Base-by-base conservation (phyloP, 2,888 invertebrate species). In the Sinotaia quadrata region DNA sequence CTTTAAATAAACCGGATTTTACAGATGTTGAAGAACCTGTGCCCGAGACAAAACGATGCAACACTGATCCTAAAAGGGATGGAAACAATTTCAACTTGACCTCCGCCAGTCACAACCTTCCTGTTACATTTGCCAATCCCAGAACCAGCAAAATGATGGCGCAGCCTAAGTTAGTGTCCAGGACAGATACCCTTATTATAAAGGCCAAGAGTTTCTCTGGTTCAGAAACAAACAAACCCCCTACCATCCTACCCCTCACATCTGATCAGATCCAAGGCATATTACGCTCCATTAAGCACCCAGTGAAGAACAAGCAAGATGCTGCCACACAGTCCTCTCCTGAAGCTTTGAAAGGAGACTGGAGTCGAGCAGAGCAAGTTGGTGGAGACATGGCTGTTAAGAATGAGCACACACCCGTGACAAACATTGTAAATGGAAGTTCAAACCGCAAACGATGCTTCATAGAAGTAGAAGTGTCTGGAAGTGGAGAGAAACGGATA, bases 261-360 rank as follows among this genome's bases (percentile, higher is more conserved):
- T 70, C 76, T 37, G 78, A 81, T 54, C 83, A 82, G 71, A 81
- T 83, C 41, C 77, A 81, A 60, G 81, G 78, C 41, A 82, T 83
- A 18, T 73, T 83, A 4, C 71, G 78, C 52, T 82, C 83, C 7
- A 68, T 82, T 27, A 82, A 83, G 61, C 78, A 78, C n/a, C 81
- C 82, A 12, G 79, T 81, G 21, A 63, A 71, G 15, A 71, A 75
- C 7, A 74, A 77, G 7, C 72, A 60, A 51, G 76, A 78, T 61
- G 76, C 76, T 7, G 70, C 76, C 5, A 76, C 76, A 12, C 76
- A 79, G 61, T 75, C 70, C 10, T 73, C 76, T 7, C 72, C 72
- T 1, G 49, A 69, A 4, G 66, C 68, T 8, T 18, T 36, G 10
- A 29, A 54, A 7, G 12, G 24, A 21, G 47, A 27, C 18, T 24